phyloP scores from a whole-genome alignment of 2,113 vertebrate genomes.

The Mastomys natalensis region DNA sequence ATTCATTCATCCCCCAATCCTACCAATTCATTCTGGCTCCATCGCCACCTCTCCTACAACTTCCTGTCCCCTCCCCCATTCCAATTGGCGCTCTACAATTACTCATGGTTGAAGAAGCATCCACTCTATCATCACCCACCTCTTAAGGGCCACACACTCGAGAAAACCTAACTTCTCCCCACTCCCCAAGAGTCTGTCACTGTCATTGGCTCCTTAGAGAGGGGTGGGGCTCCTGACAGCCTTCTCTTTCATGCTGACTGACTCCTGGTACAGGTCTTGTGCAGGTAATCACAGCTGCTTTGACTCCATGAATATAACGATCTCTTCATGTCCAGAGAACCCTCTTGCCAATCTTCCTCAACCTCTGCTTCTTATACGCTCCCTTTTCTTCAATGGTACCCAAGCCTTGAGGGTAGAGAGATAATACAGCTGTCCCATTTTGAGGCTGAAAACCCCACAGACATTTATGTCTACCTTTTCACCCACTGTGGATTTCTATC shows the following conservation, averaged over 20 bases:
- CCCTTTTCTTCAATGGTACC: too few species aligned
- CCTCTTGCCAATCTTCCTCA: not conserved
- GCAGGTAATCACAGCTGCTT: not conserved
- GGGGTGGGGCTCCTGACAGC: not conserved
- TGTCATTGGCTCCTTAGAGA: not conserved
- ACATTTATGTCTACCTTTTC: not conserved
- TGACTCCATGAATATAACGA: not conserved
- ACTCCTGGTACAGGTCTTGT: not conserved
- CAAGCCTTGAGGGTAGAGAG: not conserved
- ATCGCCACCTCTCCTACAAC: not conserved
- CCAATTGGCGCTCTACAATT: too few species aligned
- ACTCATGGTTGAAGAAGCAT: too few species aligned
- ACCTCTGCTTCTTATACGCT: not conserved
- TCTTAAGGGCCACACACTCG: not conserved
- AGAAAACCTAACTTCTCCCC: not conserved
- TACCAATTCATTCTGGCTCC: too few species aligned
- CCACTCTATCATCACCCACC: not conserved
- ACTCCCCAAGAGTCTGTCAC: not conserved
- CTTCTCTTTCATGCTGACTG: not conserved
- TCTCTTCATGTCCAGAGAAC: not conserved
- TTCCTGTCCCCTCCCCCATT: not conserved
- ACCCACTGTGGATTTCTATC: not conserved
- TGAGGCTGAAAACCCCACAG: not conserved
- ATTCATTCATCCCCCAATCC: not conserved
- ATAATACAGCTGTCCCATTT: not conserved